Evolutionary conservation across 2,113 vertebrate genomes (phyloP).

Genomic region (Pachypanchax playfairii): DNA sequence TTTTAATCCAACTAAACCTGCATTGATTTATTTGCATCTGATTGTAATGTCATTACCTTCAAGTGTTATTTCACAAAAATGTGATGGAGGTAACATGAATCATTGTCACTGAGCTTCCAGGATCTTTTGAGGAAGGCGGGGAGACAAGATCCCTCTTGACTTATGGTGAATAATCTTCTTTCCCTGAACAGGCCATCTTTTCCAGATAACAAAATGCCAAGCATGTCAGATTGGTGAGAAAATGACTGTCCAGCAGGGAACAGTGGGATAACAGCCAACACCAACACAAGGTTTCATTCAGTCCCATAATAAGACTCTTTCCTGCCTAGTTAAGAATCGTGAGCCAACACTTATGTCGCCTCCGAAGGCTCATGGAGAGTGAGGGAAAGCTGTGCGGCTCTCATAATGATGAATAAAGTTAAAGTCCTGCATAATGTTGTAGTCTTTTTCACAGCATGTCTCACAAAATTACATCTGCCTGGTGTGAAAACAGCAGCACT

Average conservation of each 20-base stretch:
- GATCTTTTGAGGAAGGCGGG: conserved; percentile 33
- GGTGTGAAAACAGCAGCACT: neutral
- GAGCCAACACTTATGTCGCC: conserved; percentile 37
- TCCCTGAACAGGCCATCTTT: conserved; percentile 47
- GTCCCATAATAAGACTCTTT: conserved; percentile 49
- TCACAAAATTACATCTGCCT: conserved; percentile 58
- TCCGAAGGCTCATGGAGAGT: conserved; percentile 29
- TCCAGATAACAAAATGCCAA: conserved; percentile 77
- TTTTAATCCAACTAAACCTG: conserved; percentile 34
- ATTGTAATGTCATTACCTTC: conserved; percentile 42
- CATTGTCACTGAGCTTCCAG: conserved; percentile 35
- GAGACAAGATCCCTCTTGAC: conserved; percentile 65
- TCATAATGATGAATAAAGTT: conserved; percentile 49
- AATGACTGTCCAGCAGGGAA: conserved; percentile 69
- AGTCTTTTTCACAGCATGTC: conserved; percentile 67
- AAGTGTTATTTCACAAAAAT: conserved; percentile 42
- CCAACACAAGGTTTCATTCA: conserved; percentile 49
- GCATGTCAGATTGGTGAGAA: conserved; percentile 70
- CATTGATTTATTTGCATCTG: conserved; percentile 32
- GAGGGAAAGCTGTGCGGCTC: conserved; percentile 14
- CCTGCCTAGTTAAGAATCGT: conserved; percentile 6
- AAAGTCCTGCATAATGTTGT: conserved; percentile 55
- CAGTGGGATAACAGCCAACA: conserved; percentile 59
- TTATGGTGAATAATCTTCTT: conserved; percentile 71
- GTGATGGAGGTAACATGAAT: conserved; percentile 11